phyloP scores from a whole-genome alignment of 2,888 invertebrate genomes.

The Stenotaenia linearis region DNA sequence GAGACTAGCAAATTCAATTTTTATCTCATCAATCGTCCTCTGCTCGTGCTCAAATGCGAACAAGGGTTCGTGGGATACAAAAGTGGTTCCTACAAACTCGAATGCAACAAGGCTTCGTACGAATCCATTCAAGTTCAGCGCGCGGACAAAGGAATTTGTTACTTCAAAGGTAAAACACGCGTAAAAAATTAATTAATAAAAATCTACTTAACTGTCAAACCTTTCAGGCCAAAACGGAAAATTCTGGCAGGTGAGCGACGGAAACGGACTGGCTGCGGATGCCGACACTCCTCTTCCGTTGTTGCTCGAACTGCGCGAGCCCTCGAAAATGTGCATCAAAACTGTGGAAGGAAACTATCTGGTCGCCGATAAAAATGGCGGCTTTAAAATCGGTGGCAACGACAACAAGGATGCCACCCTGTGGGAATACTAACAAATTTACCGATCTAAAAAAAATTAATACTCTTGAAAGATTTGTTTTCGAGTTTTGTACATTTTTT shows the following conservation, averaged over 20 bases:
- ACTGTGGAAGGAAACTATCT: conserved; percentile 66
- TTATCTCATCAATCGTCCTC: conserved; percentile 88
- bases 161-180: conserved; percentile 73
- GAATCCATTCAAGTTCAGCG: conserved; percentile 88
- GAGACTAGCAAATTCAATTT: conserved; percentile 90
- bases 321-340: conserved; percentile 86
- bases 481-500: not conserved
- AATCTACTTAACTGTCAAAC: not conserved
- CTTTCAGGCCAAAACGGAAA: conserved; percentile 78
- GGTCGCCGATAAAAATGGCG: conserved; percentile 84
- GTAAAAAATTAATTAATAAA: not conserved
- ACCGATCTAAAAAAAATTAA: not conserved
- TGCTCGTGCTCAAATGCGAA: conserved; percentile 87
- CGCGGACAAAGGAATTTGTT: conserved; percentile 79
- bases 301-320: conserved; percentile 86
- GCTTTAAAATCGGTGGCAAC: conserved; percentile 73
- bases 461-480: too few species aligned
- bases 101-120: conserved; percentile 92
- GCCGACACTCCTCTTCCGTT: conserved; percentile 77
- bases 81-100: conserved; percentile 67
- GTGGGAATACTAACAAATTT: conserved; percentile 77
- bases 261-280: conserved; percentile 73
- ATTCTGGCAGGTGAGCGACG: conserved; percentile 88
- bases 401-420: conserved; percentile 76
- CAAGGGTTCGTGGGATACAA: conserved; percentile 94